These are phyloP conservation scores for Cryptotermes secundus DNA, from an alignment of 1,140 invertebrate genomes.

Conservation along the genomic window DNA sequence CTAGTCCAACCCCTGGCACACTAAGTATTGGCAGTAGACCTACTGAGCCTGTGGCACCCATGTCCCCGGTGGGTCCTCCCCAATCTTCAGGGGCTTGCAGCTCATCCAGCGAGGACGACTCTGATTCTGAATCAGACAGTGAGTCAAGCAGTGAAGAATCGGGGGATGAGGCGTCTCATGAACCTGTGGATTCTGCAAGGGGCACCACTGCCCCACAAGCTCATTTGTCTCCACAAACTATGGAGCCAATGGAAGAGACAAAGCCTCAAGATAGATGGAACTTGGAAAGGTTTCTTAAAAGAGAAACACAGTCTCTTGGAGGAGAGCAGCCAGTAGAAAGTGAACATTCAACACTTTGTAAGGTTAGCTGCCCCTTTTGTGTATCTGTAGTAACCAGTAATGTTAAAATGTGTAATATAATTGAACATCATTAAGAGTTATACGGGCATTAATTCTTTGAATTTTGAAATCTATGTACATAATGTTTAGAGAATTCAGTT, in stretches of 20 bases:
- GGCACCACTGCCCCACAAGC: constrained; percentile 47
- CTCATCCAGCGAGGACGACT: constrained; percentile 53
- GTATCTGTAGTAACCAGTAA: no score
- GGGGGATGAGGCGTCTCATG: constrained; percentile 46
- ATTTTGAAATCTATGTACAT: no score
- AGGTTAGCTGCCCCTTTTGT: background rate
- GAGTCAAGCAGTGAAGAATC: constrained; percentile 54
- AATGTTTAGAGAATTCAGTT: no score
- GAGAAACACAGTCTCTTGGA: constrained; percentile 7
- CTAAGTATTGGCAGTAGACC: constrained; percentile 45
- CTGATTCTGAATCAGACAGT: constrained; percentile 53
- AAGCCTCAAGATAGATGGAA: constrained; percentile 53
- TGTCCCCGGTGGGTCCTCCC: constrained; percentile 36
- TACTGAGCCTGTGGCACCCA: constrained; percentile 40
- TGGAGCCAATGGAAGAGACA: constrained; percentile 47
- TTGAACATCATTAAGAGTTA: no score
- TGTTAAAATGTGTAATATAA: no score
- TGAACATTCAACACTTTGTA: background rate
- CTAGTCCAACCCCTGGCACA: constrained; percentile 38
- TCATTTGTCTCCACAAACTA: constrained; percentile 43
- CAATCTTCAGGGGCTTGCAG: constrained; percentile 47
- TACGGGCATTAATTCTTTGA: no score
- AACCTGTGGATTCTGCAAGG: constrained; percentile 34
- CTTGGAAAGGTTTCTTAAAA: constrained; percentile 50
- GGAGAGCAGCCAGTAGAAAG: background rate